A percentile compares a stretch with the other conserved stretches of the same genome.
phyloP scores from a whole-genome alignment of 1,140 invertebrate species.

The Caenorhabditis elegans region WBcel235 BX284602.5:8359001-8359500 shows the following conservation, averaged over 20 bases:
- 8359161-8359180: slow-evolving; percentile 62
- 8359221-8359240: not conserved
- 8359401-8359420: slow-evolving; percentile 19
- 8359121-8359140: slow-evolving; percentile 52
- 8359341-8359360: slow-evolving; percentile 25
- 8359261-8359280: slow-evolving; percentile 42
- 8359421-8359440: slow-evolving; percentile 15
- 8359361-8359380: slow-evolving; percentile 7
- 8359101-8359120: no score
- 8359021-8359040: slow-evolving; percentile 51
- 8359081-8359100: no score
- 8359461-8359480: not conserved
- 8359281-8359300: slow-evolving; percentile 47
- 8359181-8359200: slow-evolving; percentile 51
- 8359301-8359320: slow-evolving; percentile 34
- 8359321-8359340: slow-evolving; percentile 32
- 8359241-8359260: not conserved
- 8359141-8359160: slow-evolving; percentile 57
- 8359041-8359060: slow-evolving; percentile 54
- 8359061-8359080: no score
- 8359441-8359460: slow-evolving; percentile 19
- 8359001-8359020: slow-evolving; percentile 47
- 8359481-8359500: slow-evolving; percentile 24
- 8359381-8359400: not conserved
- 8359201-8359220: slow-evolving; percentile 40